phyloP scores from a whole-genome alignment of 2,888 invertebrate species.

The Pollenia labialis region DNA sequence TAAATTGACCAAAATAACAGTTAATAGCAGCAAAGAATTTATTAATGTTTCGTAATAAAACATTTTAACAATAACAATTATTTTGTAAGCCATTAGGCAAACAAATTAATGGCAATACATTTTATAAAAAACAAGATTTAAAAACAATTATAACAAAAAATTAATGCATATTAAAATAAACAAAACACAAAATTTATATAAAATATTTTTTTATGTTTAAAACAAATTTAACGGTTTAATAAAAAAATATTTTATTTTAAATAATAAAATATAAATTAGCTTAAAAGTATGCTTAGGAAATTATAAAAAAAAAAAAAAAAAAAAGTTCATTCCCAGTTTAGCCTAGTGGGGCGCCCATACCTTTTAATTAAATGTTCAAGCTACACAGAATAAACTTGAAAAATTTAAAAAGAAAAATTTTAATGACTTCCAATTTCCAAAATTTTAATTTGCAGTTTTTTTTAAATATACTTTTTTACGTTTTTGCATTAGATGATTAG shows the following conservation, averaged over 20 bases:
- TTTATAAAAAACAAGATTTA: conserved; percentile 16
- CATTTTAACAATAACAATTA: conserved; percentile 64
- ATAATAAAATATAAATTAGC: neutral
- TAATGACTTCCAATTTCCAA: no score
- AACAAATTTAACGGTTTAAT: neutral
- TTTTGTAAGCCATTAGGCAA: conserved; percentile 64
- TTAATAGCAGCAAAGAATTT: conserved; percentile 55
- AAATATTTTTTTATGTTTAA: neutral
- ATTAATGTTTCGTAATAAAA: conserved; percentile 53
- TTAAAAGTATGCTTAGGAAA: conserved; percentile 2
- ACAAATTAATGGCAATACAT: conserved; percentile 60
- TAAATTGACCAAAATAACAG: conserved; percentile 70
- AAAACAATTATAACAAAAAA: neutral
- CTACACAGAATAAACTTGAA: no score
- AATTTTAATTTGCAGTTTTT: no score
- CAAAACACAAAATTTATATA: neutral
- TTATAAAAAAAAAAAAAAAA: no score
- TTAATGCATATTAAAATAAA: neutral
- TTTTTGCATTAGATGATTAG: no score
- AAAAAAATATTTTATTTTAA: no score
- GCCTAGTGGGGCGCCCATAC: no score
- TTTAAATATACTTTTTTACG: no score
- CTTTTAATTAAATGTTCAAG: no score
- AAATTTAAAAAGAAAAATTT: no score
- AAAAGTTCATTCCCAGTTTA: no score